A percentile compares a stretch with the other conserved stretches of the same genome.
phyloP scores from a whole-genome alignment of 2,888 invertebrate species.

The Eugnorisma glareosa region DNA sequence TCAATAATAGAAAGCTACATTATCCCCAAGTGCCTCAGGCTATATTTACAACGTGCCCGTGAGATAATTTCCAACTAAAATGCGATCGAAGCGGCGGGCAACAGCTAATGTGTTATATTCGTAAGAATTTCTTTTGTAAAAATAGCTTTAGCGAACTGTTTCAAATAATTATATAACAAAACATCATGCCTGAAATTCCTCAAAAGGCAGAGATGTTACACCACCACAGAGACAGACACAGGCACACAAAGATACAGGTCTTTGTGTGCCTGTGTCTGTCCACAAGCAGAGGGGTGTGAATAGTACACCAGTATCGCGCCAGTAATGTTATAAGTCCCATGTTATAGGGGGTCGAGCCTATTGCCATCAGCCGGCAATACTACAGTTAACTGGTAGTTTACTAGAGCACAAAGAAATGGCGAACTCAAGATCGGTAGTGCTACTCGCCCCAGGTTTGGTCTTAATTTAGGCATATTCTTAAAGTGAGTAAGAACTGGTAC shows the following conservation, averaged over 20 bases:
- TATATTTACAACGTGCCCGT: too few species aligned
- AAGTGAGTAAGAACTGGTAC: too few species aligned
- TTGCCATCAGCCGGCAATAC: neutral
- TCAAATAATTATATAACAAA: neutral
- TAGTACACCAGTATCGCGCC: too few species aligned
- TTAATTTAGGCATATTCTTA: neutral
- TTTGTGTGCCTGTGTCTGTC: too few species aligned
- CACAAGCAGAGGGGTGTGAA: too few species aligned
- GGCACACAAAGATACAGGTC: too few species aligned
- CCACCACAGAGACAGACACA: too few species aligned
- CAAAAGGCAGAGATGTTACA: too few species aligned
- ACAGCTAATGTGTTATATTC: conserved; percentile 1
- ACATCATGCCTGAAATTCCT: neutral
- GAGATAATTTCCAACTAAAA: too few species aligned
- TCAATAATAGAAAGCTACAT: too few species aligned
- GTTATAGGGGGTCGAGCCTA: neutral
- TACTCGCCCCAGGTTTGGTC: neutral
- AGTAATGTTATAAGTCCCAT: neutral
- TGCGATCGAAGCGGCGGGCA: too few species aligned
- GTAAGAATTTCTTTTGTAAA: neutral
- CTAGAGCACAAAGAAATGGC: neutral
- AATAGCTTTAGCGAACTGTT: neutral
- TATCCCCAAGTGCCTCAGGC: too few species aligned
- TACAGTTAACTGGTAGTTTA: neutral
- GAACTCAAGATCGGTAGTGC: neutral